Base-by-base conservation (phyloP, 1,140 invertebrate species). In the Eufriesea mexicana region DNA sequence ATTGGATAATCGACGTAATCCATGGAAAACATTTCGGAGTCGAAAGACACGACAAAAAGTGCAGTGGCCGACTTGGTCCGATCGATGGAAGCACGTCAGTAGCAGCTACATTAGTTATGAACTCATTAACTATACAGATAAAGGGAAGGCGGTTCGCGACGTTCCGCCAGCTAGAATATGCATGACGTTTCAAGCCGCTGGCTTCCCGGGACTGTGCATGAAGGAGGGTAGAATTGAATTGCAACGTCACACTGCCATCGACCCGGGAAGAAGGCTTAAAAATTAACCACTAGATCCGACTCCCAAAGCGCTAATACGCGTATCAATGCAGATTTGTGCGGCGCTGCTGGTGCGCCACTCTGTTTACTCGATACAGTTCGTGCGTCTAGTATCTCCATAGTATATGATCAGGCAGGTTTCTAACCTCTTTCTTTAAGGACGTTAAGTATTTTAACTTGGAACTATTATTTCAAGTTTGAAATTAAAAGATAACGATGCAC, bases 41-140 rank as follows among this genome's bases (percentile, higher is more conserved):
- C 20, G 18, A 72, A 18, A n/a, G 10, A n/a, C 9, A 54, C 18
- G 16, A 61, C 23, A 73, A 64, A 79, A 79, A 64, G 71, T 57
- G 49, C 57, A 16, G 10, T 61, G 62, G 79, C 49, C 70, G 68
- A 70, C 61, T 68, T n/a, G 23, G 49, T 8, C 42, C 79, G 86
- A 78, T 88, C 86, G 86, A 89, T 88, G 70, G 62, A 55, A 80
- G 74, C 18, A 84, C 84, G 80, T 89, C 86, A 89, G 86, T 89
- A 75, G 62, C 64, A 66, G 64, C 62, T 89, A 89, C 87, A 89
- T 89, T 89, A 89, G 62, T 89, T 85, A 89, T 86, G 84, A 86
- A 73, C 84, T 84, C 89, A 90, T 90, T 90, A 90, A 90, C 88
- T 90, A 89, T 88, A 90, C 86, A 90, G 89, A 83, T 89, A 88